These are phyloP conservation scores for Anoplolepis gracilipes DNA, from an alignment of 1,140 invertebrate species.

Conservation along the genomic window DNA sequence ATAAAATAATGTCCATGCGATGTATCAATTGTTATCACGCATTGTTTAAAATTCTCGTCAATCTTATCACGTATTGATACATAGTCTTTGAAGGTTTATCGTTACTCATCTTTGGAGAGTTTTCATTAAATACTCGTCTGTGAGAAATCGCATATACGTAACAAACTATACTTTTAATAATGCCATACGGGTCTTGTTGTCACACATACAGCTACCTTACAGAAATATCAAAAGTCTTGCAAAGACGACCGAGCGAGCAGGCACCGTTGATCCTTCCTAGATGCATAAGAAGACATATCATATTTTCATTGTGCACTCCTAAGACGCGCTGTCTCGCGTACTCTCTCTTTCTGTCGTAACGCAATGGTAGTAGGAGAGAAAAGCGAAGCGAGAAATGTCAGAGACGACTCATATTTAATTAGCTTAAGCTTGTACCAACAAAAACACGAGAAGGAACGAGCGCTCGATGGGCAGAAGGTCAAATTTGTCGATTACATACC, in stretches of 20 bases:
- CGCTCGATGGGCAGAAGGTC: conserved; percentile 66
- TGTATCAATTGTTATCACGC: too few relatives aligned
- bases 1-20: too few relatives aligned
- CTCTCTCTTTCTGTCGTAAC: conserved; percentile 36
- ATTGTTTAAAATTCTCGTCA: neutral
- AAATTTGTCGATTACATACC: neutral
- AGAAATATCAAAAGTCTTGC: conserved; percentile 57
- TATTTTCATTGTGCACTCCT: conserved; percentile 56
- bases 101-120: neutral
- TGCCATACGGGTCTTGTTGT: conserved; percentile 45
- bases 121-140: conserved; percentile 51
- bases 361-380: neutral
- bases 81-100: neutral
- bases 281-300: conserved; percentile 79
- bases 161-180: conserved; percentile 74
- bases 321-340: conserved; percentile 25
- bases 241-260: neutral
- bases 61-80: neutral
- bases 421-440: conserved; percentile 42
- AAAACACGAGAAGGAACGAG: conserved; percentile 70
- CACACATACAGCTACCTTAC: conserved; percentile 9
- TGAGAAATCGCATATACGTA: conserved; percentile 72
- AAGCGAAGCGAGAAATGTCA: conserved; percentile 8
- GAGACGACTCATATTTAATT: conserved; percentile 55
- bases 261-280: conserved; percentile 71